Evolutionary conservation across 2,888 invertebrate genomes (phyloP), one percentile per base, ranked within the genome.

Genomic region (Altica lythri): DNA sequence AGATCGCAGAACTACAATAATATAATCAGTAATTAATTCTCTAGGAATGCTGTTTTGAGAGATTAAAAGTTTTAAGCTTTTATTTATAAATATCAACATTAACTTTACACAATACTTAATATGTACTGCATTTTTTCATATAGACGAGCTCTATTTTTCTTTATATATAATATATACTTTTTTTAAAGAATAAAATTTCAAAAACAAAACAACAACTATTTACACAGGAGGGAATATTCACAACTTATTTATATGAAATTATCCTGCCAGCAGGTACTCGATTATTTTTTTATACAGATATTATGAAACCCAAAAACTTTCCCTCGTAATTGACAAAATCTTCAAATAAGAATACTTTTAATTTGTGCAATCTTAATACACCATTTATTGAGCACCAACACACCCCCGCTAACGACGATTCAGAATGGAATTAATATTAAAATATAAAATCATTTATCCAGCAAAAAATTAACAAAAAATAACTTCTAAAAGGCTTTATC

Each of bases 161-260:
- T 49, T 42, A 42, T 50, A 42, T 53, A 55, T 56, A 44, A 29
- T 48, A 54, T 56, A 53, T 45, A 56, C 57, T 49, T 57, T 53
- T 65, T 66, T 72, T 66, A 69, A 70, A 74, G 72, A 73, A 75
- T 74, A 74, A 72, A 73, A 72, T 72, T 69, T 74, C 63, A 69
- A 72, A 73, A 65, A 67, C 65, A 61, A 68, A 69, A 72, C 66
- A 71, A 72, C 71, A 69, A 69, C 69, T 73, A 72, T 75, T 55
- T 74, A 75, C 74, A 71, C 67, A 70, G 71, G 72, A 72, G 72
- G 72, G 71, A 71, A 67, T 70, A 66, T 57, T 59, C 47, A 60
- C 56, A 55, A 58, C 45, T 54, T 59, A 57, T 55, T 57, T 57
- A 49, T 61, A 61, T 59, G 60, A 63, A 60, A 60, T 60, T 68